Evolutionary conservation across 2,113 vertebrate species (phyloP), one percentile per base, ranked within the genome.

Genomic region (Dipodomys stephensi): DNA sequence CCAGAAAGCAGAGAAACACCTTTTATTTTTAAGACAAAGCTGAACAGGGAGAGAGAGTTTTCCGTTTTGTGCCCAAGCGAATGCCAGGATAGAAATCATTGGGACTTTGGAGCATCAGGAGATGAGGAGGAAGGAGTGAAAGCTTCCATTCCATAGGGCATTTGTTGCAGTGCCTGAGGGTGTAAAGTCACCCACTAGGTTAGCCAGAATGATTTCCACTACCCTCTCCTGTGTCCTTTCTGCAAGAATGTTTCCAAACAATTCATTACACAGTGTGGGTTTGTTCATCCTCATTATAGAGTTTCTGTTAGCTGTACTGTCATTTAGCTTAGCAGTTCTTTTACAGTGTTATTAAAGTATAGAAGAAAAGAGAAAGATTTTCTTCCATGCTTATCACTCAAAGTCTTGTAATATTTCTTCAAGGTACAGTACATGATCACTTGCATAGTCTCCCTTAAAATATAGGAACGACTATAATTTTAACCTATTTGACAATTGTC

Each of bases 191-290:
- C 81, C 84, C 57, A 15, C 3, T 1, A 60, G 74, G 25, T 39
- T 44, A 49, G 13, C 15, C 20, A 65, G 15, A 8, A 2, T 25
- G 57, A 82, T 32, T 72, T 30, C 46, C 39, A 23, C 32, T 6
- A 7, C 30, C 23, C 35, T 60, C 16, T 67, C 62, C 4, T 1
- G 2, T 30, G 72, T 71, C n/a, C 72, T 32, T 89, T 46, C 64
- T 39, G 76, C 28, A 91, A 68, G 44, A 46, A 27, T 15, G 4
- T 16, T 1, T 53, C 57, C 6, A 32, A 27, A n/a, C 27, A 44
- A 18, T 76, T 81, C n/a, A 28, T 65, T 62, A 12, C 27, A 15
- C 11, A 2, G 2, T 1, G 0, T 44, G n/a, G 18, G 0, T 30
- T 46, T 81, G 64, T 39, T 65, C 81, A 7, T 35, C 69, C 23